phyloP scores from a whole-genome alignment of 1,140 invertebrate species.

The Rhopalosiphum padi region DNA sequence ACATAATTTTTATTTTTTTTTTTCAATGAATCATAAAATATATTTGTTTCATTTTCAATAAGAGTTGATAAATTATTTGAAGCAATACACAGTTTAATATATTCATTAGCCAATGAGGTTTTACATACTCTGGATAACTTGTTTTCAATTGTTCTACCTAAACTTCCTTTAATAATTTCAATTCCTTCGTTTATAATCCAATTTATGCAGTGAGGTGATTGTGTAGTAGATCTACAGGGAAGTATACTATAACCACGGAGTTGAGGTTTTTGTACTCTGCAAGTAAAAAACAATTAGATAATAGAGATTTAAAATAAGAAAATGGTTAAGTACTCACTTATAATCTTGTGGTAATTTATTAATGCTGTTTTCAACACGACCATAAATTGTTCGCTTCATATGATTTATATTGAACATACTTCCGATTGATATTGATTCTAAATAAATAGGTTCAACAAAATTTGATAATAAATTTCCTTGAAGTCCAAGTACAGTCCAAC shows the following conservation, averaged over 20 bases:
- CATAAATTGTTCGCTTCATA: constrained; percentile 65
- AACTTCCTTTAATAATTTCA: constrained; percentile 28
- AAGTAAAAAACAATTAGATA: constrained; percentile 5
- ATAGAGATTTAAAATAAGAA: background rate
- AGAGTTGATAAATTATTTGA: constrained; percentile 20
- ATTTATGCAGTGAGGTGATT: background rate
- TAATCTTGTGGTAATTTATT: background rate
- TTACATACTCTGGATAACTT: constrained; percentile 32
- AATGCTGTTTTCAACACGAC: constrained; percentile 46
- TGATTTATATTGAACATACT: constrained; percentile 84
- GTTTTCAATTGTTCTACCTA: constrained; percentile 26
- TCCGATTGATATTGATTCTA: constrained; percentile 85
- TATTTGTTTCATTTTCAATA: background rate
- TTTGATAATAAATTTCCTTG: constrained; percentile 90
- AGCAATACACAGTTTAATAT: background rate
- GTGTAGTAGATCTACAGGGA: background rate
- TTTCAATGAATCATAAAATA: constrained; percentile 44
- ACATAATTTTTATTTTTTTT: constrained; percentile 24
- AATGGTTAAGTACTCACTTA: constrained; percentile 23
- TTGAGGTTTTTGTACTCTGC: constrained; percentile 39
- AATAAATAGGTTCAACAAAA: constrained; percentile 86
- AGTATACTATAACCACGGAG: constrained; percentile 52
- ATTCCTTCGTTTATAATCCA: constrained; percentile 38
- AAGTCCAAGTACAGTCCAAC: constrained; percentile 92
- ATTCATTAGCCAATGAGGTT: constrained; percentile 15